Percentiles rank a stretch among this genome's conserved stretches.
Conservation (phyloP, 92 coral and sea anemone species). For the Scolanthus callimorphus region DNA sequence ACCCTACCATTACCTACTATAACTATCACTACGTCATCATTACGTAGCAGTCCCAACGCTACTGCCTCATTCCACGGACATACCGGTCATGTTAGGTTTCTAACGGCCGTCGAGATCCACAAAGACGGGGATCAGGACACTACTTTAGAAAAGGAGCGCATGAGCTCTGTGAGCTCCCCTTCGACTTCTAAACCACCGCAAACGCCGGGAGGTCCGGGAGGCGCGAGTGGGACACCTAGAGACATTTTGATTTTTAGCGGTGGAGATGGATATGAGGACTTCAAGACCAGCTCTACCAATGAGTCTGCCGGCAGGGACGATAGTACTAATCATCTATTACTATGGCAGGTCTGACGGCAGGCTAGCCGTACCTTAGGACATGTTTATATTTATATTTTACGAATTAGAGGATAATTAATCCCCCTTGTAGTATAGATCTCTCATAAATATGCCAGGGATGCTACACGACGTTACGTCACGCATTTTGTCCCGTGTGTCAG, state of each 20-base stretch:
- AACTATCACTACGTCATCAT: constrained; percentile 85
- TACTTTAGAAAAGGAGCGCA: constrained; percentile 51
- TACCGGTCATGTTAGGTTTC: constrained; percentile 98
- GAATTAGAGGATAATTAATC: no score
- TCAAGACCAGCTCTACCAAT: constrained; percentile 85
- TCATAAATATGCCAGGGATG: no score
- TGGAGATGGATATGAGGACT: constrained; percentile 99
- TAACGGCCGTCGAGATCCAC: constrained; percentile 93
- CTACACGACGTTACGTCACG: no score
- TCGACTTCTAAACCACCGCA: constrained; percentile 61
- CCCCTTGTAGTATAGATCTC: no score
- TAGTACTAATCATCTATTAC: constrained; percentile 94
- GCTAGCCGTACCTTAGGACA: no score
- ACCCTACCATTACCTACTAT: constrained; percentile 95
- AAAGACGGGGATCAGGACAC: constrained; percentile 69
- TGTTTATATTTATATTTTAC: no score
- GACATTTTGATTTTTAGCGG: constrained; percentile 93
- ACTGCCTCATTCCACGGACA: constrained; percentile 98
- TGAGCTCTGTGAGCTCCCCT: constrained; percentile 30
- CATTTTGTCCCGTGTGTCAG: no score
- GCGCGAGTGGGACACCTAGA: constrained; percentile 30
- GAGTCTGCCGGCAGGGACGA: constrained; percentile 99
- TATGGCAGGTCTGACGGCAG: constrained; percentile 85
- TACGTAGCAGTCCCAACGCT: constrained; percentile 89
- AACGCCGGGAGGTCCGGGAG: constrained; percentile 33